A percentile compares a stretch with the other conserved stretches of the same genome.
These are phyloP conservation scores for Luehdorfia chinensis DNA, from an alignment of 1,140 invertebrate species.

Conservation along the genomic window DNA sequence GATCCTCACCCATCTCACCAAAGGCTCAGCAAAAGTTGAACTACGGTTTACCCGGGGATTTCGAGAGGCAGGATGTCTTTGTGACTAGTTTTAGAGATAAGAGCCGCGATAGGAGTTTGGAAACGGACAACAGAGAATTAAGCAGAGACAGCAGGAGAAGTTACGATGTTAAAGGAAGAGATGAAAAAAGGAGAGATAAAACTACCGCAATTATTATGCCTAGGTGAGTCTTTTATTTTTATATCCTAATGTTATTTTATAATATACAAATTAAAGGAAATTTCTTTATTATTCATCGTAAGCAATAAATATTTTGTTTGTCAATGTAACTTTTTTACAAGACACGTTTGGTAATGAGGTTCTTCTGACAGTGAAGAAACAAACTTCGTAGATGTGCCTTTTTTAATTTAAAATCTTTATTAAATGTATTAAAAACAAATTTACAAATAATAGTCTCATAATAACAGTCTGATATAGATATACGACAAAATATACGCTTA, in stretches of 20 bases:
- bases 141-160: conserved; percentile 52
- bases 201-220: conserved; percentile 72
- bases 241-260: not conserved
- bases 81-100: conserved; percentile 60
- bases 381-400: too few relatives aligned
- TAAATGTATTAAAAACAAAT: too few relatives aligned
- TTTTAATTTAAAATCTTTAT: too few relatives aligned
- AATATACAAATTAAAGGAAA: too few relatives aligned
- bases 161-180: conserved; percentile 31
- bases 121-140: conserved; percentile 50
- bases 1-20: conserved; percentile 64
- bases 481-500: too few relatives aligned
- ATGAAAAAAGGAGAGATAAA: conserved; percentile 43
- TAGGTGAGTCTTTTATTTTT: conserved; percentile 41
- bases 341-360: too few relatives aligned
- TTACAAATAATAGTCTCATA: too few relatives aligned
- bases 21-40: conserved; percentile 78
- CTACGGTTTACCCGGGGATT: conserved; percentile 62
- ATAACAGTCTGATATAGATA: too few relatives aligned
- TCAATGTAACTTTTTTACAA: too few relatives aligned
- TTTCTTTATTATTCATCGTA: too few relatives aligned
- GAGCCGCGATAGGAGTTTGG: conserved; percentile 57
- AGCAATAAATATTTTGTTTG: too few relatives aligned
- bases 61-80: conserved; percentile 58
- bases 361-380: too few relatives aligned